phyloP scores from a whole-genome alignment of 2,113 vertebrate species.

The Tenebrosternarchus preto region DNA sequence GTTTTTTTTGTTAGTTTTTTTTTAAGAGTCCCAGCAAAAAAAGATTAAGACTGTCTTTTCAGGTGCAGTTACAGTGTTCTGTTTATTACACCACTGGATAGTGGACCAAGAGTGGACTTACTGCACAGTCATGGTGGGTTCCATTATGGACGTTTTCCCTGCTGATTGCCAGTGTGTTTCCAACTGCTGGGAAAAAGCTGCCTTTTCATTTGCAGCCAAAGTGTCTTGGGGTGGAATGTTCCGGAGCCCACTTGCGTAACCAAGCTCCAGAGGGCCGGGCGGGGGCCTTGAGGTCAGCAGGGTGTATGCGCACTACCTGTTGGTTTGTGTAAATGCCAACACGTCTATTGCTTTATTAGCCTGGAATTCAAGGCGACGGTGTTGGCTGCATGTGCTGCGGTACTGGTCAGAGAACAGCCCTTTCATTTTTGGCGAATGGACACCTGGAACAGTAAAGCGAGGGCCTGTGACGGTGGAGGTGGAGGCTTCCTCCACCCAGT shows the following conservation, averaged over 20 bases:
- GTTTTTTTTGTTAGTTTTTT: too few species aligned
- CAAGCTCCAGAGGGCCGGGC: not conserved
- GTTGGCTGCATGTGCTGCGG: not conserved
- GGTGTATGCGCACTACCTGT: constrained; percentile 36
- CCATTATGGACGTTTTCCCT: not conserved
- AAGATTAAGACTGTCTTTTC: not conserved
- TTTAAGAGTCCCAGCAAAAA: not conserved
- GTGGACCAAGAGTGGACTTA: not conserved
- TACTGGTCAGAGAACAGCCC: not conserved
- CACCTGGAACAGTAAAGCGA: too few species aligned
- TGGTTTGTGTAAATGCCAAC: constrained; percentile 37
- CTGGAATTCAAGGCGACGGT: not conserved
- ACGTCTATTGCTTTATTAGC: not conserved
- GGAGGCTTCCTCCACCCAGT: not conserved
- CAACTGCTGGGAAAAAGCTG: not conserved
- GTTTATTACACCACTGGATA: not conserved
- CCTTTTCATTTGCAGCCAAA: not conserved
- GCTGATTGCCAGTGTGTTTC: not conserved
- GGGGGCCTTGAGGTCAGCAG: not conserved
- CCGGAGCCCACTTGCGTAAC: not conserved
- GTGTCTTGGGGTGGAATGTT: not conserved
- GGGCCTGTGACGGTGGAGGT: not conserved
- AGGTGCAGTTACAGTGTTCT: not conserved
- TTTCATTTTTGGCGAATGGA: not conserved
- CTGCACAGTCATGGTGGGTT: not conserved